phyloP scores from a whole-genome alignment of 1,140 invertebrate genomes.

The Drosophila auraria region DNA sequence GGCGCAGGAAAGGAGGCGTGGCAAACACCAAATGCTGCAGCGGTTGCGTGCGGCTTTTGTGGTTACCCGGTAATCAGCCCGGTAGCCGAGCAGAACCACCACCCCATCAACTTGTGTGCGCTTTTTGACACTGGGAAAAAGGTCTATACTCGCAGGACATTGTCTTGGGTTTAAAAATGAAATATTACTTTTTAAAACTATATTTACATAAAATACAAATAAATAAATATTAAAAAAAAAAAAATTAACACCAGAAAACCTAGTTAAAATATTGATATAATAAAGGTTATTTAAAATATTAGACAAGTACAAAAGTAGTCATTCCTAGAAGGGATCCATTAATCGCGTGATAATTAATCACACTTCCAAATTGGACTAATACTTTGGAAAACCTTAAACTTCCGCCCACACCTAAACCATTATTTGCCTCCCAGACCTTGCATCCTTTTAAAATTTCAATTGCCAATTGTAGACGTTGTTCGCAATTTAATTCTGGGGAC shows the following conservation, averaged over 20 bases:
- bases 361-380: not conserved
- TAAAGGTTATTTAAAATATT: no score
- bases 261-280: no score
- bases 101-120: not conserved
- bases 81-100: not conserved
- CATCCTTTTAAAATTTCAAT: not conserved
- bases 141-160: no score
- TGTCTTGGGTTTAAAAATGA: not conserved
- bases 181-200: no score
- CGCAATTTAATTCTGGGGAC: not conserved
- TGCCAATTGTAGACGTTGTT: conserved; percentile 1
- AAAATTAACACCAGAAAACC: no score
- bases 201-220: no score
- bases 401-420: not conserved
- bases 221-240: no score
- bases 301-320: no score
- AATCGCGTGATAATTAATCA: no score
- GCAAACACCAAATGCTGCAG: conserved; percentile 43
- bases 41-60: conserved; percentile 54
- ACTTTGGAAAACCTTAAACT: not conserved
- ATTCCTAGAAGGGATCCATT: no score
- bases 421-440: no score
- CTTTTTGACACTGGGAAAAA: not conserved
- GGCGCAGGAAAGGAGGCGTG: conserved; percentile 8
- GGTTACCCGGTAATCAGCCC: conserved; percentile 23